Evolutionary conservation across 2,113 vertebrate species (phyloP).

Genomic region (Euleptes europaea): DNA sequence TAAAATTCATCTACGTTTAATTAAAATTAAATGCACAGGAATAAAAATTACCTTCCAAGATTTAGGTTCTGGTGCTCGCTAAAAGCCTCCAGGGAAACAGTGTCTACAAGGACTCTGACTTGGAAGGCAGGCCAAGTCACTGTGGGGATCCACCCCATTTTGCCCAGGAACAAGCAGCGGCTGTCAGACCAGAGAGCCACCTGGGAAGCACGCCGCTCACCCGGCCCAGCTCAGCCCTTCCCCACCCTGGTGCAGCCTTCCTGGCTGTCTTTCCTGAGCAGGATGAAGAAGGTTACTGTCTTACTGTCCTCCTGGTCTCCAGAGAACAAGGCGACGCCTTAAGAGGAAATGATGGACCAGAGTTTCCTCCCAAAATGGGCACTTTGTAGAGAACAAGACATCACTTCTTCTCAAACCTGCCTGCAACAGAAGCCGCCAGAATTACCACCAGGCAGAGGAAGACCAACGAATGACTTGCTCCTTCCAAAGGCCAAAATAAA

Average conservation of each 20-base stretch:
- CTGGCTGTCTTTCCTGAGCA: too few relatives aligned
- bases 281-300: conserved; percentile 6
- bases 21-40: background rate
- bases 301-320: background rate
- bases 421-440: background rate
- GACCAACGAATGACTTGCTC: background rate
- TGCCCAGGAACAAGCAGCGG: background rate
- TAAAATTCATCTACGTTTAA: background rate
- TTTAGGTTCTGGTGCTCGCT: background rate
- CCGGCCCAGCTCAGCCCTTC: too few relatives aligned
- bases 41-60: background rate
- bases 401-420: background rate
- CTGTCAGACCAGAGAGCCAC: background rate
- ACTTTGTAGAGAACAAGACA: background rate
- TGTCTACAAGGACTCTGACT: background rate
- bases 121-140: too few relatives aligned
- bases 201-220: background rate
- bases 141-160: background rate
- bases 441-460: background rate
- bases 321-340: background rate
- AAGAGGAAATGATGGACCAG: background rate
- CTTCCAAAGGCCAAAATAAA: background rate
- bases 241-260: background rate
- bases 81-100: background rate
- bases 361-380: background rate